phyloP scores from a whole-genome alignment of 2,888 invertebrate genomes.

The Cheilosia pagana region DNA sequence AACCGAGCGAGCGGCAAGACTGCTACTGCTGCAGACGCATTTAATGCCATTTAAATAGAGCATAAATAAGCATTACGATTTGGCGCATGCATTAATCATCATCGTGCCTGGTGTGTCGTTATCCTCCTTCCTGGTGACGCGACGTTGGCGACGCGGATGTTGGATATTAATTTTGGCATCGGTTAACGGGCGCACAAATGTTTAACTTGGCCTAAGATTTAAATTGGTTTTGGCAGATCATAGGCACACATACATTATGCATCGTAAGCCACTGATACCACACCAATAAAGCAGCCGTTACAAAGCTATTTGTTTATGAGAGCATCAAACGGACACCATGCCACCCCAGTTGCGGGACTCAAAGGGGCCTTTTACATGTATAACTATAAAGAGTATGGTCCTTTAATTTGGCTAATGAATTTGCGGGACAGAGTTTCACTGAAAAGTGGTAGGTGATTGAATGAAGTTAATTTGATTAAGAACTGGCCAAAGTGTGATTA shows the following conservation, averaged over 20 bases:
- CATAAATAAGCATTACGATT: conserved; percentile 71
- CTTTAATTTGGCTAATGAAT: conserved; percentile 59
- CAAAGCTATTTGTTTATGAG: neutral
- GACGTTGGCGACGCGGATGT: conserved; percentile 20
- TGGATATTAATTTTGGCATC: conserved; percentile 58
- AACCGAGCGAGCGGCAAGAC: conserved; percentile 6
- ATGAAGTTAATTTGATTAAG: conserved; percentile 30
- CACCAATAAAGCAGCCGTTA: neutral
- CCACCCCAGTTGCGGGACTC: neutral
- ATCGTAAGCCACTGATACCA: neutral
- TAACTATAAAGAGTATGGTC: neutral
- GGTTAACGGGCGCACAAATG: conserved; percentile 42
- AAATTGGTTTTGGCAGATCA: conserved; percentile 41
- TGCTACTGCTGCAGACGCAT: conserved; percentile 38
- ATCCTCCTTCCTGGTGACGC: neutral
- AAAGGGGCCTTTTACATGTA: conserved; percentile 22
- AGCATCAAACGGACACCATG: neutral
- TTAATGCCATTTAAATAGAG: conserved; percentile 69
- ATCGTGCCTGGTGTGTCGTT: neutral
- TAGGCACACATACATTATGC: neutral
- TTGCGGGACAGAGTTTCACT: conserved; percentile 17
- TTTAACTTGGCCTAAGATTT: conserved; percentile 41
- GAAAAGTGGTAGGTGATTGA: conserved; percentile 9
- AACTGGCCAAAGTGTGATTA: conserved; percentile 33
- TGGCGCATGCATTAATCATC: conserved; percentile 70